phyloP scores from a whole-genome alignment of 2,797 vertebrate species.

The Rhyacichthys aspro region DNA sequence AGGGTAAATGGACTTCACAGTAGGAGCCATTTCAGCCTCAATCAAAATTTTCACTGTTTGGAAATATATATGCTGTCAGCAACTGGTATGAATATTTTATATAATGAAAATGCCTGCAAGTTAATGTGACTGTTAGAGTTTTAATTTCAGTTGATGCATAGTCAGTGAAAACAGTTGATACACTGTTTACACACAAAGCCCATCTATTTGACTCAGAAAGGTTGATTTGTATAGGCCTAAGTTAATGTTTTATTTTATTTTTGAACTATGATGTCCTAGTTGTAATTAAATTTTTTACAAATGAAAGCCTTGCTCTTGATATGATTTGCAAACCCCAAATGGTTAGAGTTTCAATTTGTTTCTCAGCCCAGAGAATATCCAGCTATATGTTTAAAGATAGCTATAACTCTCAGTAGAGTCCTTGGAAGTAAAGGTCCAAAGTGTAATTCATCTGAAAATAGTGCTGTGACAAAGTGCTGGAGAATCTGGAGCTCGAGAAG shows the following conservation, averaged over 20 bases:
- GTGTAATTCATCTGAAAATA: background rate
- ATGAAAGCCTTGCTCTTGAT: too few relatives aligned
- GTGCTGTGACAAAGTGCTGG: background rate
- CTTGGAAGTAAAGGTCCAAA: background rate
- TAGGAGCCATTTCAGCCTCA: conserved; percentile 9
- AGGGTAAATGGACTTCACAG: conserved; percentile 29
- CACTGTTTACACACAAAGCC: too few relatives aligned
- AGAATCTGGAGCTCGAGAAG: background rate
- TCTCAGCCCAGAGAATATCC: too few relatives aligned
- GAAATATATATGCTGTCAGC: conserved; percentile 4
- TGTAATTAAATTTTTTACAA: too few relatives aligned
- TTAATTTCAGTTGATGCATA: background rate
- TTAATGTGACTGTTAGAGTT: conserved; percentile 13
- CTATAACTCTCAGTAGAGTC: background rate
- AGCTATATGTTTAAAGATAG: background rate
- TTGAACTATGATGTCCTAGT: too few relatives aligned
- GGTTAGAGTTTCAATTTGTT: too few relatives aligned
- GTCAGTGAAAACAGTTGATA: background rate
- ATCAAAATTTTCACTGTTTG: conserved; percentile 14
- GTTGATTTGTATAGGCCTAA: background rate
- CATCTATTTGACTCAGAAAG: background rate
- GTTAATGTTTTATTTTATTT: too few relatives aligned
- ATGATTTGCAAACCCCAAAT: too few relatives aligned
- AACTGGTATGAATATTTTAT: conserved; percentile 7
- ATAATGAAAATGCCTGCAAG: background rate